Conservation (phyloP, 1,140 invertebrate species). For the Phymorhynchus buccinoides region DNA sequence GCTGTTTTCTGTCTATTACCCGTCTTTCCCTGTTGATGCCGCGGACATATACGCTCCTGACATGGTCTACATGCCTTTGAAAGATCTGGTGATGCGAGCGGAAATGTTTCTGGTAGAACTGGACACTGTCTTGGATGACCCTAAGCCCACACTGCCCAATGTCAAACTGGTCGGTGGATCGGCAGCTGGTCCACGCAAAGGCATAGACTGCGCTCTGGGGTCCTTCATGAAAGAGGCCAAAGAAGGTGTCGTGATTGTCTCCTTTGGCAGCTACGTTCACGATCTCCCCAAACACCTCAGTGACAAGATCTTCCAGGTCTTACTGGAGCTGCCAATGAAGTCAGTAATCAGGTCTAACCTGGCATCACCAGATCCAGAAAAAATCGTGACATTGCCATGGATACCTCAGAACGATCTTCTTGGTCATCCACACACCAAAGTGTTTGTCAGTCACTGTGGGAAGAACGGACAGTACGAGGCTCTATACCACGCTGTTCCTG, state of each 20-base stretch:
- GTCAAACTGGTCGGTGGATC: conserved; percentile 53
- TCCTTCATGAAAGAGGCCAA: conserved; percentile 37
- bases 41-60: conserved; percentile 27
- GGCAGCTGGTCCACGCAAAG: conserved; percentile 31
- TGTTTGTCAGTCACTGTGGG: conserved; percentile 84
- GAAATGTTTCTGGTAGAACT: conserved; percentile 48
- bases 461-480: conserved; percentile 81
- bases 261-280: conserved; percentile 46
- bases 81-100: conserved; percentile 30
- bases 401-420: conserved; percentile 47
- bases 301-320: conserved; percentile 38
- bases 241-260: conserved; percentile 49
- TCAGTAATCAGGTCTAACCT: conserved; percentile 34
- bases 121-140: conserved; percentile 54
- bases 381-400: conserved; percentile 38
- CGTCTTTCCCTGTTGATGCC: neutral
- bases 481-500: conserved; percentile 82
- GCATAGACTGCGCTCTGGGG: conserved; percentile 33
- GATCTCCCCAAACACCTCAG: conserved; percentile 22
- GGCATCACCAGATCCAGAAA: conserved; percentile 31
- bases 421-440: conserved; percentile 64
- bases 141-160: conserved; percentile 50
- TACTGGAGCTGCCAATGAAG: conserved; percentile 30
- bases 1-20: neutral
- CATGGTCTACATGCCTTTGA: neutral